Conservation (phyloP, 2,888 invertebrate species). For the Chromoteleia sp. region DNA sequence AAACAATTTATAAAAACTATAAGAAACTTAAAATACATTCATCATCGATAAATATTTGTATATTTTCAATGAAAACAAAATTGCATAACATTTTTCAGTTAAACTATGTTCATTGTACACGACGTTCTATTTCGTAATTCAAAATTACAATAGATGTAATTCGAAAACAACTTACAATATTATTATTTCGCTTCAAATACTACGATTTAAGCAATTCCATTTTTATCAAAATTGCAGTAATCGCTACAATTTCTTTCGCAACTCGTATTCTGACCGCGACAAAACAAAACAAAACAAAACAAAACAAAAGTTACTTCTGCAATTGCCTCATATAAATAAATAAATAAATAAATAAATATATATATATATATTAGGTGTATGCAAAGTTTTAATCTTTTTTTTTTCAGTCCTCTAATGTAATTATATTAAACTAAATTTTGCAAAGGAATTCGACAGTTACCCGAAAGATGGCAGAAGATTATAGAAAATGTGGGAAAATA, state of each 20-base stretch:
- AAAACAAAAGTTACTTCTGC: slow-evolving; percentile 20
- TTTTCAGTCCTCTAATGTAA: too few relatives aligned
- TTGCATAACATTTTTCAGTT: too few relatives aligned
- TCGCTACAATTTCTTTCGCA: slow-evolving; percentile 22
- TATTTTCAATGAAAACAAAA: too few relatives aligned
- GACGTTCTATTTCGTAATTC: slow-evolving; percentile 9
- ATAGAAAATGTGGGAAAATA: too few relatives aligned
- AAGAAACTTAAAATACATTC: too few relatives aligned
- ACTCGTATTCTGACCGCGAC: not conserved
- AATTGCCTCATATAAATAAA: not conserved
- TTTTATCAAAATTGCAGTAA: slow-evolving; percentile 15
- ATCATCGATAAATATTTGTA: too few relatives aligned
- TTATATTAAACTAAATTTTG: too few relatives aligned
- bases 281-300: slow-evolving; percentile 9
- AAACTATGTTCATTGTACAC: not conserved
- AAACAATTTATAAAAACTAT: too few relatives aligned
- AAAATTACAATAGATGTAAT: not conserved
- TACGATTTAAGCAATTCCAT: slow-evolving; percentile 10
- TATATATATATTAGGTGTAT: slow-evolving; percentile 8
- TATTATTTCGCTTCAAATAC: slow-evolving; percentile 1
- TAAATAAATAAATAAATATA: slow-evolving; percentile 2
- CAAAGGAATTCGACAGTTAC: too few relatives aligned
- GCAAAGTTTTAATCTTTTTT: too few relatives aligned
- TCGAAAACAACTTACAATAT: slow-evolving; percentile 5
- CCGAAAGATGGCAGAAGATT: too few relatives aligned